Conservation (phyloP, 2,888 invertebrate species). For the Pseudanteris insignis region DNA sequence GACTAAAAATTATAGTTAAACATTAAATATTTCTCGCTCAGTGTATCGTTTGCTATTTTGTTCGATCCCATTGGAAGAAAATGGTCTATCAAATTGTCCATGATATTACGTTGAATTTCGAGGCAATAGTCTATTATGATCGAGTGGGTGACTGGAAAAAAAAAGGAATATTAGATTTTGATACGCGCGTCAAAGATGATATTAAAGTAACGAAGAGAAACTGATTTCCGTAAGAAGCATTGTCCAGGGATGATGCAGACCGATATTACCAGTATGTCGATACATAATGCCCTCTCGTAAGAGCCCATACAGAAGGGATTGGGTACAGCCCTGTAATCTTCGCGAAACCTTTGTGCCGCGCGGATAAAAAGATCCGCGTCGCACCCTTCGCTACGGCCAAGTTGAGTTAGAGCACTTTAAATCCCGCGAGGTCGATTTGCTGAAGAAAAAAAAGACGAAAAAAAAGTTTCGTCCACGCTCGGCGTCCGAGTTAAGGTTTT, state of each 20-base stretch:
- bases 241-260: conserved; percentile 58
- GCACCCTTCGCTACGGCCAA: conserved; percentile 46
- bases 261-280: conserved; percentile 55
- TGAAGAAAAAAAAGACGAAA: no score
- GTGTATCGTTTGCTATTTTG: not conserved
- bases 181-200: conserved; percentile 40
- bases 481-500: no score
- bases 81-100: conserved; percentile 6
- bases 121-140: conserved; percentile 17
- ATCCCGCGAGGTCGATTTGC: conserved; percentile 43
- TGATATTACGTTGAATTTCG: conserved; percentile 18
- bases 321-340: conserved; percentile 61
- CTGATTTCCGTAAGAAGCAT: conserved; percentile 48
- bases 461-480: not conserved
- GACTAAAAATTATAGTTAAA: no score
- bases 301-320: conserved; percentile 60
- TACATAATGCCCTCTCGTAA: conserved; percentile 56
- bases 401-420: conserved; percentile 46
- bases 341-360: conserved; percentile 59
- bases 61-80: conserved; percentile 11
- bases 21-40: no score
- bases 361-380: conserved; percentile 60
- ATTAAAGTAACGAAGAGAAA: conserved; percentile 46
- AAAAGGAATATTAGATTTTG: conserved; percentile 41
- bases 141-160: no score